Percentiles rank a stretch among this genome's conserved stretches.
Conservation (phyloP, 2,797 vertebrate genomes). For the Falco naumanni region DNA sequence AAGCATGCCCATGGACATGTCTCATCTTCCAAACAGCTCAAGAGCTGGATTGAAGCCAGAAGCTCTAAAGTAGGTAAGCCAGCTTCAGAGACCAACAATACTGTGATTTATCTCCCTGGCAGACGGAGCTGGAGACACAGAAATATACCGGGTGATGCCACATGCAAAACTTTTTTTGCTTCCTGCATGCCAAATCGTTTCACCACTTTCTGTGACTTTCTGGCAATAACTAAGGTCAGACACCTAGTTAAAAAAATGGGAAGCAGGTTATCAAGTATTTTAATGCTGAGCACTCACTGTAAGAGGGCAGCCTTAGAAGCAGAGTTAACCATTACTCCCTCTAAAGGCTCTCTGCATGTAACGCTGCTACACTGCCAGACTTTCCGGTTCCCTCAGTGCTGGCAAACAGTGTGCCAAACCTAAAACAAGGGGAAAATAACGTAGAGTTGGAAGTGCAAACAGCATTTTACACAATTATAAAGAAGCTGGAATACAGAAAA, state of each 20-base stretch:
- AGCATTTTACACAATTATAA: background rate
- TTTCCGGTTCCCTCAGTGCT: background rate
- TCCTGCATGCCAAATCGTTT: background rate
- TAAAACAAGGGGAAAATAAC: background rate
- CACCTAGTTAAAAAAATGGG: background rate
- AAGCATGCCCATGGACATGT: slow-evolving; percentile 39
- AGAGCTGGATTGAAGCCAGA: slow-evolving; percentile 31
- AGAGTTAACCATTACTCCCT: background rate
- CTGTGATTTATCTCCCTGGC: background rate
- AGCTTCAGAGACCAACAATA: background rate
- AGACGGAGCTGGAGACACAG: background rate
- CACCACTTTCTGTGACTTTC: background rate
- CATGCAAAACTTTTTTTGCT: background rate
- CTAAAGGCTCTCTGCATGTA: background rate
- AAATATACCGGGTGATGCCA: background rate
- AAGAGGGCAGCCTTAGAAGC: background rate
- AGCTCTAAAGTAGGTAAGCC: background rate
- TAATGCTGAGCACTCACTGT: background rate
- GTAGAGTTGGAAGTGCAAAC: background rate
- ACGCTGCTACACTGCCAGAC: background rate
- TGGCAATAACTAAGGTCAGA: background rate
- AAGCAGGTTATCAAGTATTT: background rate
- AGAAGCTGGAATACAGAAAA: background rate
- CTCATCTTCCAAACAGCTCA: slow-evolving; percentile 50
- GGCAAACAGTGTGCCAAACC: background rate